A percentile compares a stretch with the other conserved stretches of the same genome.
Evolutionary conservation across 2,113 vertebrate species (phyloP).

Genomic region (Etia nguti): DNA sequence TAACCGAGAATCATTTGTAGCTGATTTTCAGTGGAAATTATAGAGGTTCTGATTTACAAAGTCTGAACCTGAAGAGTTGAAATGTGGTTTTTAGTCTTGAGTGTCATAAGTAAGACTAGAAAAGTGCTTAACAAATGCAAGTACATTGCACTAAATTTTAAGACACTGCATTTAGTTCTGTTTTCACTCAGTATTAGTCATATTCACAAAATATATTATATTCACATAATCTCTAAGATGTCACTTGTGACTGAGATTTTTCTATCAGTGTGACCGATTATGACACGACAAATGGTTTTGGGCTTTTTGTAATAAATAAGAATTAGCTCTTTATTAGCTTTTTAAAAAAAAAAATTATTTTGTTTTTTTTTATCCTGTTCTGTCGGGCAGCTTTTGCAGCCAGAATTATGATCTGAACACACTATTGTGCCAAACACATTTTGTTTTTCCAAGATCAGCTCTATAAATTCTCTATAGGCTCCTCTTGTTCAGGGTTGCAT

Average conservation of each 20-base stretch:
- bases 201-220: background rate
- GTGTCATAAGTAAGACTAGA: background rate
- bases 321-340: background rate
- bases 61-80: background rate
- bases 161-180: background rate
- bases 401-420: background rate
- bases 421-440: background rate
- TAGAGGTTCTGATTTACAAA: background rate
- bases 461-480: background rate
- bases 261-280: background rate
- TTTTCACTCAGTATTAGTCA: background rate
- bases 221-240: background rate
- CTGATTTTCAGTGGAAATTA: background rate
- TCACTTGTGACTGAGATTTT: background rate
- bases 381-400: background rate
- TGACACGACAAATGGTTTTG: background rate
- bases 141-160: background rate
- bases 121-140: background rate
- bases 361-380: background rate
- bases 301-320: background rate
- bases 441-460: background rate
- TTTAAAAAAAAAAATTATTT: background rate
- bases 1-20: background rate
- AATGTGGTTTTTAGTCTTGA: background rate
- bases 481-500: background rate